A percentile compares a stretch with the other conserved stretches of the same genome.
Evolutionary conservation across 2,797 vertebrate genomes (phyloP).

Genomic region (Anableps anableps): DNA sequence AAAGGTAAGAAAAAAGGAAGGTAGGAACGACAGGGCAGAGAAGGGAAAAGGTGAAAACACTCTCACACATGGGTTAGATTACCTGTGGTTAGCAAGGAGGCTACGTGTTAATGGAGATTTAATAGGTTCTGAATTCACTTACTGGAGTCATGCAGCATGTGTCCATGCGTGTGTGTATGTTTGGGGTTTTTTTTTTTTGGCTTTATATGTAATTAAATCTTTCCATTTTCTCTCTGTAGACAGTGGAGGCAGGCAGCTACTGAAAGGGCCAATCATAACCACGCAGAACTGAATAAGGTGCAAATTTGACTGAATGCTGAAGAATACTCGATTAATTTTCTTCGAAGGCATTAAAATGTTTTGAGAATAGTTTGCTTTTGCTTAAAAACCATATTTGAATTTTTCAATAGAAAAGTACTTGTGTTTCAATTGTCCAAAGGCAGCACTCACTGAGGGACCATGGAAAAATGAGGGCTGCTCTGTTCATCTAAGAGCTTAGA

Average conservation of each 20-base stretch:
- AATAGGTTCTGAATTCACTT: slow-evolving; percentile 75
- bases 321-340: slow-evolving; percentile 8
- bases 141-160: slow-evolving; percentile 36
- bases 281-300: slow-evolving; percentile 13
- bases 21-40: background rate
- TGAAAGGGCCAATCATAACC: slow-evolving; percentile 24
- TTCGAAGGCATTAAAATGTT: background rate
- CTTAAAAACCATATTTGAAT: background rate
- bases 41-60: slow-evolving; percentile 26
- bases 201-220: slow-evolving; percentile 44
- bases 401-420: background rate
- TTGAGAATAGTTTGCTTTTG: background rate
- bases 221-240: slow-evolving; percentile 35
- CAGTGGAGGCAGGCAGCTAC: slow-evolving; percentile 11
- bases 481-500: background rate
- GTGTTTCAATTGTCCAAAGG: background rate
- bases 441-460: background rate
- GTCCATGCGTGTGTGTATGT: slow-evolving; percentile 16
- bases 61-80: slow-evolving; percentile 72
- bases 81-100: slow-evolving; percentile 64
- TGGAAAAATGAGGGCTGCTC: background rate
- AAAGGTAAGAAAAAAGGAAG: background rate
- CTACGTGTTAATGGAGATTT: slow-evolving; percentile 77
- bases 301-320: background rate
- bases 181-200: slow-evolving; percentile 20